Evolutionary conservation across 1,140 invertebrate species (phyloP), one percentile per base, ranked within the genome.

Genomic region (Proales similis): DNA sequence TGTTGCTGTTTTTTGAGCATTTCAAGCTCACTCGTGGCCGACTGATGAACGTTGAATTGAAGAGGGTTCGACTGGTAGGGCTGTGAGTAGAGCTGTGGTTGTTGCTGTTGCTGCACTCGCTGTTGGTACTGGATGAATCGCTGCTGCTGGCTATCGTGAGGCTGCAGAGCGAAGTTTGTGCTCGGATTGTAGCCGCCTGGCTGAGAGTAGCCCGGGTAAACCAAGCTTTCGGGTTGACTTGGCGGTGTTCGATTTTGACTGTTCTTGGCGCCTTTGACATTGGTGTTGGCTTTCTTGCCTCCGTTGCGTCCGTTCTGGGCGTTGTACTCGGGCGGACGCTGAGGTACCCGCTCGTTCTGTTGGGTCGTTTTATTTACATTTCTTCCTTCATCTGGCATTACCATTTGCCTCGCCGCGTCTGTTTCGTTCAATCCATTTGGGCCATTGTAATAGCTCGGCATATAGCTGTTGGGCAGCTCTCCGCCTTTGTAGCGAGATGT

Each of bases 1-100:
- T 57, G 33, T 26, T 57, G 51, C 30, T 57, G 51, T n/a, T 42
- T 57, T 39, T 57, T 57, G 22, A 57, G 29, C 2, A 57, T 19
- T 26, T 57, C 51, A 24, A 57, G 29, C n/a, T 57, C 51, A 17
- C 51, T 57, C 12, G 45, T 5, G 33, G 9, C 33, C 14, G 33
- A 36, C 14, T 36, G 9, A 57, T 24, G 29, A 39, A 27, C 30
- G 29, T 57, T 42, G 20, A 17, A 12, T n/a, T n/a, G 5, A 19
- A 42, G 51, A 5, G 20, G n/a, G n/a, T n/a, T n/a, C n/a, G n/a
- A n/a, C n/a, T n/a, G n/a, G n/a, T n/a, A n/a, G n/a, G n/a, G n/a
- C n/a, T n/a, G n/a, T n/a, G n/a, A n/a, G n/a, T n/a, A n/a, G n/a
- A n/a, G n/a, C n/a, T n/a, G 27, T 26, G 26, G 51, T 27, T 38